Evolutionary conservation across 2,888 invertebrate genomes (phyloP).

Genomic region (Notodonta dromedarius): DNA sequence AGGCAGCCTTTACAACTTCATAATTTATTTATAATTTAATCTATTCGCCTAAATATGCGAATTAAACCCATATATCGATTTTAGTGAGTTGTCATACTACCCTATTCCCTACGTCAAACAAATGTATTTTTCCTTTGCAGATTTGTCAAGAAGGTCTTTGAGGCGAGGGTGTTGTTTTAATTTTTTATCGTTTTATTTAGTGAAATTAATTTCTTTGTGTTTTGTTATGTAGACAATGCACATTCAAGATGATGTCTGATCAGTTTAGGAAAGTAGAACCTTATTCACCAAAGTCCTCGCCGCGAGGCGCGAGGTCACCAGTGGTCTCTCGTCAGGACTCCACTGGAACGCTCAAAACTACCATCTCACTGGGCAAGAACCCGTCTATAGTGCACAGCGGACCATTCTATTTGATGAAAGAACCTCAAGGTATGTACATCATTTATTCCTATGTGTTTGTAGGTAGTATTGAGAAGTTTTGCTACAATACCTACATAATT

Average conservation of each 20-base stretch:
- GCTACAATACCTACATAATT: not conserved
- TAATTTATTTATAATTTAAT: no score
- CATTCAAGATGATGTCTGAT: constrained; percentile 95
- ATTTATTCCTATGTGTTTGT: not conserved
- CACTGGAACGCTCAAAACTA: constrained; percentile 98
- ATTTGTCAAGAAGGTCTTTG: constrained; percentile 59
- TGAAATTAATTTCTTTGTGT: constrained; percentile 66
- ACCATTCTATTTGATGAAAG: constrained; percentile 99
- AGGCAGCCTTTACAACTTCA: no score
- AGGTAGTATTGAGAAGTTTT: not conserved
- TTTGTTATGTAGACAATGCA: constrained; percentile 74
- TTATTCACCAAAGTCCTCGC: constrained; percentile 97
- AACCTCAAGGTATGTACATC: constrained; percentile 90
- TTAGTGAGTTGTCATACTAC: no score
- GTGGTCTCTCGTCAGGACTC: constrained; percentile 98
- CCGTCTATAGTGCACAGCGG: constrained; percentile 98
- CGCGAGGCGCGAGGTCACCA: constrained; percentile 96
- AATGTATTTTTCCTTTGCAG: constrained; percentile 37
- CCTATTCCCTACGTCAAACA: no score
- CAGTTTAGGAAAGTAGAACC: constrained; percentile 96
- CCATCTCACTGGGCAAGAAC: constrained; percentile 98
- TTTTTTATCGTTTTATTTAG: constrained; percentile 73
- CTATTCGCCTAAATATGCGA: no score
- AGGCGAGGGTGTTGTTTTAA: constrained; percentile 57
- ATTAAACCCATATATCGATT: no score